A percentile compares a stretch with the other conserved stretches of the same genome.
These are phyloP conservation scores for Oreortyx pictus DNA, from an alignment of 2,797 vertebrate species.

Conservation along the genomic window DNA sequence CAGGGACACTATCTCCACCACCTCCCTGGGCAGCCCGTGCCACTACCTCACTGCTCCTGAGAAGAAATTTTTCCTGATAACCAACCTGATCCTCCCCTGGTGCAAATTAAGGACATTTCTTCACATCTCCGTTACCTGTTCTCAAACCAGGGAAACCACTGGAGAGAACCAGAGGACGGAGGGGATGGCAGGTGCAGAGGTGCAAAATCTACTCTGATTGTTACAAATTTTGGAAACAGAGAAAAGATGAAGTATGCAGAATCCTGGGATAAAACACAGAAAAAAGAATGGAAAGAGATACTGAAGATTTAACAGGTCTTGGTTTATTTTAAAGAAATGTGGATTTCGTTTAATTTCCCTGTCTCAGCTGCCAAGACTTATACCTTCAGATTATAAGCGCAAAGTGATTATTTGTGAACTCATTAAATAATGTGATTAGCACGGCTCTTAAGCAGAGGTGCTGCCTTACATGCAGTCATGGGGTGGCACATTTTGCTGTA, in stretches of 20 bases:
- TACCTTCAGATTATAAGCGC: constrained; percentile 11
- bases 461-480: not conserved
- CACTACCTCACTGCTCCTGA: too few species aligned
- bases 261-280: not conserved
- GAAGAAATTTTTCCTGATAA: too few species aligned
- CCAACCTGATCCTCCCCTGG: too few species aligned
- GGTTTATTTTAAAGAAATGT: not conserved
- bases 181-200: not conserved
- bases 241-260: not conserved
- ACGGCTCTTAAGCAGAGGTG: constrained; percentile 22
- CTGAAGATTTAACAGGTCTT: not conserved
- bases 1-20: too few species aligned
- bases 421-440: constrained; percentile 52
- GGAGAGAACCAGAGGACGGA: not conserved
- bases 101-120: too few species aligned
- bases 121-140: not conserved
- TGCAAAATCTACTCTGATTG: not conserved
- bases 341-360: constrained; percentile 5
- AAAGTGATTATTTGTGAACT: constrained; percentile 50
- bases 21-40: too few species aligned
- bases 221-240: not conserved
- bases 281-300: not conserved
- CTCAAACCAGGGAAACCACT: not conserved
- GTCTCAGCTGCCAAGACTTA: constrained; percentile 17
- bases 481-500: not conserved